Conservation (phyloP, 2,797 vertebrate genomes). For the Oreortyx pictus region DNA sequence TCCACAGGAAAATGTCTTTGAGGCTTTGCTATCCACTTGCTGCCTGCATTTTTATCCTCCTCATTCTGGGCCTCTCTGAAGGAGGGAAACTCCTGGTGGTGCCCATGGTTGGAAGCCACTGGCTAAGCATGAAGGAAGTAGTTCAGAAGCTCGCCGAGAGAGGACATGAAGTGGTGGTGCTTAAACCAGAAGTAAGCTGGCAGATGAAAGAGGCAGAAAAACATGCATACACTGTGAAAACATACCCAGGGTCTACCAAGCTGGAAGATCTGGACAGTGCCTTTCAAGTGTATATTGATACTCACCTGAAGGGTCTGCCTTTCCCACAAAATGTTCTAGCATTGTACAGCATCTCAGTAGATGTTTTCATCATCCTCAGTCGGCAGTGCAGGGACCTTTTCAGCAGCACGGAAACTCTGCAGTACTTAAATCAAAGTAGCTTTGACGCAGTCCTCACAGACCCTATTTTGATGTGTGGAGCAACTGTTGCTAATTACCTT, state of each 20-base stretch:
- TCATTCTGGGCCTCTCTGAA: background rate
- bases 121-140: constrained; percentile 78
- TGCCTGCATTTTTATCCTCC: constrained; percentile 17
- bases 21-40: background rate
- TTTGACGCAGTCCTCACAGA: constrained; percentile 84
- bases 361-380: no score
- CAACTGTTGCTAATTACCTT: constrained; percentile 72
- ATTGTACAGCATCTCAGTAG: background rate
- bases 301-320: background rate
- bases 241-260: background rate
- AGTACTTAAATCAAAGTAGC: constrained; percentile 43
- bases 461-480: constrained; percentile 75
- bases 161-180: constrained; percentile 74
- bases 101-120: constrained; percentile 86
- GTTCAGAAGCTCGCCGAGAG: constrained; percentile 77
- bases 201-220: rapidly evolving
- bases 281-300: rapidly evolving
- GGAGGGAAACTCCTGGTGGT: constrained; percentile 84
- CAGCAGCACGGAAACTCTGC: constrained; percentile 71
- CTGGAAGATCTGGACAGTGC: background rate
- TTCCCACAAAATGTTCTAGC: constrained; percentile 43
- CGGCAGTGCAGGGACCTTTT: constrained; percentile 77
- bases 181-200: constrained; percentile 29
- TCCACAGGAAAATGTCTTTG: background rate
- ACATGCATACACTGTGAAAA: background rate